A percentile compares a stretch with the other conserved stretches of the same genome.
Conservation (phyloP, 2,113 vertebrate genomes). For the Apteryx owenii region DNA sequence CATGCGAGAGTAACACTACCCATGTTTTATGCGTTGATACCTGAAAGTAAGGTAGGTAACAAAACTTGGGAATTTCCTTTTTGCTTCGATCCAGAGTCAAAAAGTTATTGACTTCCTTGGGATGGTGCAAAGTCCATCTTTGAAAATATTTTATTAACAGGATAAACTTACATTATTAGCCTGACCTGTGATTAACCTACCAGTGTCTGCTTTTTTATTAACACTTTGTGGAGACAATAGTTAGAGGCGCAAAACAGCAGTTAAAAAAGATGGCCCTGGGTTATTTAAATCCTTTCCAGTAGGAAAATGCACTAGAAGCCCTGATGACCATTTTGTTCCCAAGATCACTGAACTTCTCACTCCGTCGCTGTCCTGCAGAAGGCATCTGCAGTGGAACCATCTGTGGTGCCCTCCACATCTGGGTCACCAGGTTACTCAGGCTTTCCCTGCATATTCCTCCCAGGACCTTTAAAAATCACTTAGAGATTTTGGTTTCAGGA, state of each 20-base stretch:
- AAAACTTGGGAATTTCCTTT: background rate
- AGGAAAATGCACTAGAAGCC: background rate
- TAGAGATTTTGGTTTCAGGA: background rate
- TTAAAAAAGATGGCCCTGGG: background rate
- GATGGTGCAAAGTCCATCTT: background rate
- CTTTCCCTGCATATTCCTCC: background rate
- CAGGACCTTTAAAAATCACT: background rate
- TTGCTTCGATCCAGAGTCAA: background rate
- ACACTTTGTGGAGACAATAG: background rate
- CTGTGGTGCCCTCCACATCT: background rate
- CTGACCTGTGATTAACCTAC: background rate
- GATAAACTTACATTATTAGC: background rate
- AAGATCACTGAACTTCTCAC: background rate
- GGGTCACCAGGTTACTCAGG: background rate
- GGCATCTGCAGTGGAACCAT: background rate
- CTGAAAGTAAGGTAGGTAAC: background rate
- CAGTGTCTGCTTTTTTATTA: background rate
- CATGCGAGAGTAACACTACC: background rate
- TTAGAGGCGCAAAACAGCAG: background rate
- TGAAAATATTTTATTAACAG: background rate
- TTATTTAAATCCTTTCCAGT: background rate
- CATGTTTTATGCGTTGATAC: background rate
- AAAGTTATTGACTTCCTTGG: background rate
- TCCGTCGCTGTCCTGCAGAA: background rate
- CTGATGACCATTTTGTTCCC: background rate